Evolutionary conservation across 2,797 vertebrate genomes (phyloP).

Genomic region (Gila robusta): DNA sequence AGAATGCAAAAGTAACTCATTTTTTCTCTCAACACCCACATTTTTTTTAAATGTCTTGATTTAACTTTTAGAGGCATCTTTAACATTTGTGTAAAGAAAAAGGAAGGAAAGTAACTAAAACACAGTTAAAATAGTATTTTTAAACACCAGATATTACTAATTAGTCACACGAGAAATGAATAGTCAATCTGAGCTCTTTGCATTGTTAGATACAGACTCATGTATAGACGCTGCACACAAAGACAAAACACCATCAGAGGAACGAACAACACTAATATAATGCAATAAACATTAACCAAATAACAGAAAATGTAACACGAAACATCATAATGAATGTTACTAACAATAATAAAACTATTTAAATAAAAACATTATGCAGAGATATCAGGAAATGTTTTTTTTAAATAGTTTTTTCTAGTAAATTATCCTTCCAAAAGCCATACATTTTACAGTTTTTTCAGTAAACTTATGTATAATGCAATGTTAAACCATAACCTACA

Average conservation of each 20-base stretch:
- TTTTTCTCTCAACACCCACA: neutral
- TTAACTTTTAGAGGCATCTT: neutral
- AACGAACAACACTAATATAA: neutral
- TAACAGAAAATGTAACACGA: neutral
- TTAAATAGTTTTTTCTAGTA: neutral
- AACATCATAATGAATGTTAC: neutral
- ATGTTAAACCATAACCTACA: neutral
- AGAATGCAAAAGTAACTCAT: neutral
- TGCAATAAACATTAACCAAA: neutral
- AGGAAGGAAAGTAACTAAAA: neutral
- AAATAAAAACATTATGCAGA: neutral
- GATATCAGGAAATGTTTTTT: neutral
- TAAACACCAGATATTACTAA: neutral
- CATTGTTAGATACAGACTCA: neutral
- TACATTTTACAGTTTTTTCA: neutral
- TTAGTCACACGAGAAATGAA: neutral
- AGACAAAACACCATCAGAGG: neutral
- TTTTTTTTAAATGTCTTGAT: neutral
- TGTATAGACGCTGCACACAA: neutral
- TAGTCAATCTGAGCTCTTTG: neutral
- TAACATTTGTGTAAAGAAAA: neutral
- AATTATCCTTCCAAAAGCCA: neutral
- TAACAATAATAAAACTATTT: neutral
- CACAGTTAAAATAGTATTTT: neutral
- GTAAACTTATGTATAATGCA: neutral